phyloP scores from a whole-genome alignment of 2,888 invertebrate species.

The Ectropis crepuscularia region DNA sequence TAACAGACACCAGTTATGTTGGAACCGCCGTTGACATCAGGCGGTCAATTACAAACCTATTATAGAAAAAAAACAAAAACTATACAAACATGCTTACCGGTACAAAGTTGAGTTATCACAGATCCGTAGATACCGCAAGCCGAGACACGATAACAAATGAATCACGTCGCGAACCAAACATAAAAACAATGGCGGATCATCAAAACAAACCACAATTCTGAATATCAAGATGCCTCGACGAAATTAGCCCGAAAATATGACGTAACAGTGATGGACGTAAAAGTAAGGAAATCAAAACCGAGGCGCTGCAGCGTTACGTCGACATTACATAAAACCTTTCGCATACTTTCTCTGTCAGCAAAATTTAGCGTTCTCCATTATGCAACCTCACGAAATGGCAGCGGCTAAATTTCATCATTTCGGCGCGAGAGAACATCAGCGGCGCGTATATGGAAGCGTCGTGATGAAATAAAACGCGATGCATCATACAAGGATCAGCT shows the following conservation, averaged over 20 bases:
- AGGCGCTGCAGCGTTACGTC: slow-evolving; percentile 79
- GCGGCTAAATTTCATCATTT: slow-evolving; percentile 82
- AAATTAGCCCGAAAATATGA: slow-evolving; percentile 70
- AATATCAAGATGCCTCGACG: slow-evolving; percentile 54
- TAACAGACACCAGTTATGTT: slow-evolving; percentile 9
- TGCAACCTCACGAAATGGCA: slow-evolving; percentile 79
- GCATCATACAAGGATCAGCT: slow-evolving; percentile 59
- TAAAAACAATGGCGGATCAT: slow-evolving; percentile 14
- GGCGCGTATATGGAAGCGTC: slow-evolving; percentile 67
- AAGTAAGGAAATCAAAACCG: slow-evolving; percentile 83
- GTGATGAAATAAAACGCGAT: slow-evolving; percentile 61
- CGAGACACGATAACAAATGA: slow-evolving; percentile 17
- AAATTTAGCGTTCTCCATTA: slow-evolving; percentile 81
- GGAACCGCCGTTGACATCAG: neutral
- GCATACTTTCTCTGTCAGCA: slow-evolving; percentile 84
- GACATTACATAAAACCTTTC: slow-evolving; percentile 82
- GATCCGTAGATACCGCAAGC: slow-evolving; percentile 1
- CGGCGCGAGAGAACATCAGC: slow-evolving; percentile 73
- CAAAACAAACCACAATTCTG: slow-evolving; percentile 39
- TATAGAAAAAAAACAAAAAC: neutral
- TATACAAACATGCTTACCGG: neutral
- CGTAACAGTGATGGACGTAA: slow-evolving; percentile 78
- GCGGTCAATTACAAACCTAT: too few relatives aligned
- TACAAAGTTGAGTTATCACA: slow-evolving; percentile 1
- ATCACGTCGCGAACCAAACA: slow-evolving; percentile 6